Evolutionary conservation across 2,888 invertebrate genomes (phyloP).

Genomic region (Mellilla xanthometata): DNA sequence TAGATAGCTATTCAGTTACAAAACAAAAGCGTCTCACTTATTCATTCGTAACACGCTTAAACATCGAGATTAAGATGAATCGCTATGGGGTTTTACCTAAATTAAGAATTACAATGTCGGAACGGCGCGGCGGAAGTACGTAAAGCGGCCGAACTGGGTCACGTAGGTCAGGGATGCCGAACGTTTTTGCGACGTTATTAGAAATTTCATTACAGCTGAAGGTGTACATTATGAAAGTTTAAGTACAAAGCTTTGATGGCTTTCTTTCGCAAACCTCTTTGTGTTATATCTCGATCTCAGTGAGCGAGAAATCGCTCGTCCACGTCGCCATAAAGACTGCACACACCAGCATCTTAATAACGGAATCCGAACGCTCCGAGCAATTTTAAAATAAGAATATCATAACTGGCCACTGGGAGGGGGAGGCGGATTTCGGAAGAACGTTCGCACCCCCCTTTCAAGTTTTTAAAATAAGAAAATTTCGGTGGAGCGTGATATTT

Average conservation of each 20-base stretch:
- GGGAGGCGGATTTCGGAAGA: conserved; percentile 74
- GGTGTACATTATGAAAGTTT: conserved; percentile 34
- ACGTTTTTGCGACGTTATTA: conserved; percentile 47
- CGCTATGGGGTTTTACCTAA: conserved; percentile 18
- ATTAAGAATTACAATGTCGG: conserved; percentile 39
- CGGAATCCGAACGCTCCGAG: conserved; percentile 78
- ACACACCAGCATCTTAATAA: conserved; percentile 78
- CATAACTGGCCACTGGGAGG: conserved; percentile 74
- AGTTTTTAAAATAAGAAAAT: conserved; percentile 81
- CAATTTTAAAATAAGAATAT: conserved; percentile 80
- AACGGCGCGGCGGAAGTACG: conserved; percentile 28
- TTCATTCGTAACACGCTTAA: too few species aligned
- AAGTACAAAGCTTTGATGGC: conserved; percentile 35
- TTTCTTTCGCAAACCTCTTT: conserved; percentile 42
- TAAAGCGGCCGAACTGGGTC: conserved; percentile 45
- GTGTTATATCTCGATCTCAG: conserved; percentile 46
- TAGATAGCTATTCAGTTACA: not conserved
- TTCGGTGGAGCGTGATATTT: conserved; percentile 82
- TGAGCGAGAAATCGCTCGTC: conserved; percentile 43
- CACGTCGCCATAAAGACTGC: conserved; percentile 62
- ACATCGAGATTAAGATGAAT: too few species aligned
- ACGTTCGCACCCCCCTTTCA: conserved; percentile 67
- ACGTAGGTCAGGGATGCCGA: conserved; percentile 57
- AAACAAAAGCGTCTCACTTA: too few species aligned
- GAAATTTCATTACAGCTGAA: conserved; percentile 45